phyloP scores from a whole-genome alignment of 2,113 vertebrate species.

The Dipodomys spectabilis region DNA sequence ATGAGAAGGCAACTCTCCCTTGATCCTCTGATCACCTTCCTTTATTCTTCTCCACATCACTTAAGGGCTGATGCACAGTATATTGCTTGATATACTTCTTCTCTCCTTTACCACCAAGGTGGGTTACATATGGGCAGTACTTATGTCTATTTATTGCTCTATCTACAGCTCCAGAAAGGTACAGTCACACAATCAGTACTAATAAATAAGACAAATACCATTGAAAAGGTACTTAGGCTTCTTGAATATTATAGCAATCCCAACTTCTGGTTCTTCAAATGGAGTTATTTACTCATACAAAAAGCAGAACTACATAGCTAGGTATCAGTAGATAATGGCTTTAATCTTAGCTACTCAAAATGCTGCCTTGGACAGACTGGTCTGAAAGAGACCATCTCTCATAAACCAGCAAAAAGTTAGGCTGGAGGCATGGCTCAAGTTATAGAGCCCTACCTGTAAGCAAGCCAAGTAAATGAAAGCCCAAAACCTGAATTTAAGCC shows the following conservation, averaged over 20 bases:
- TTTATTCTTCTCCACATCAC: neutral
- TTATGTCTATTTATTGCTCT: neutral
- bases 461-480: too few relatives aligned
- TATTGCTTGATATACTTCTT: neutral
- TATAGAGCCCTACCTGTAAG: too few relatives aligned
- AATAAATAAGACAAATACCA: neutral
- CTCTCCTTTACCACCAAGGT: neutral
- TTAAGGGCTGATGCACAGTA: neutral
- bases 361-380: too few relatives aligned
- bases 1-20: neutral
- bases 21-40: neutral
- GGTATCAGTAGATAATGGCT: too few relatives aligned
- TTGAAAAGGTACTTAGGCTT: neutral
- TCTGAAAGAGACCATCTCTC: too few relatives aligned
- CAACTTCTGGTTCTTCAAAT: neutral
- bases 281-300: neutral
- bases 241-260: constrained; percentile 20
- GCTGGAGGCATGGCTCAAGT: too few relatives aligned
- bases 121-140: neutral
- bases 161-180: neutral
- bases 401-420: too few relatives aligned
- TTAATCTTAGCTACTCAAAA: too few relatives aligned
- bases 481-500: too few relatives aligned
- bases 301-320: neutral
- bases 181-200: neutral